Percentiles rank a stretch among this genome's conserved stretches.
phyloP scores from a whole-genome alignment of 2,797 vertebrate genomes.

The Eulemur rubriventer region DNA sequence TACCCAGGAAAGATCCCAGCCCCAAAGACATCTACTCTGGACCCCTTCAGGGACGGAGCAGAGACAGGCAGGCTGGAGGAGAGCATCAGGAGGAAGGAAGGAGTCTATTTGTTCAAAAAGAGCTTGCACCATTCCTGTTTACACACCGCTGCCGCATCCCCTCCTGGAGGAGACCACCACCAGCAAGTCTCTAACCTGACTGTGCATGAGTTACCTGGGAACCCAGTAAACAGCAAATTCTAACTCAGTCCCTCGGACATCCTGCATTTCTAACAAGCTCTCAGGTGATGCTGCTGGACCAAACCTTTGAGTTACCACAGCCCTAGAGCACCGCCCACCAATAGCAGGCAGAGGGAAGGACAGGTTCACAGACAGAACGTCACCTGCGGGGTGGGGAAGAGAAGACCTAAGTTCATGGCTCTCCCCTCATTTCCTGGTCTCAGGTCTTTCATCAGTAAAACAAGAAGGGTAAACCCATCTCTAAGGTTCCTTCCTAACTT shows the following conservation, averaged over 20 bases:
- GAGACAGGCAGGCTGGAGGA: not conserved
- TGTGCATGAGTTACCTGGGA: not conserved
- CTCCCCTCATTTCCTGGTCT: not conserved
- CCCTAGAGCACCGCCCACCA: not conserved
- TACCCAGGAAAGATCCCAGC: not conserved
- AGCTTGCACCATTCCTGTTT: too few relatives aligned
- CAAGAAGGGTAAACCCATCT: not conserved
- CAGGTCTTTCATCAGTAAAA: not conserved
- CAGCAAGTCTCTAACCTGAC: not conserved
- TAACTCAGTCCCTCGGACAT: not conserved
- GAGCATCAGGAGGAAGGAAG: not conserved
- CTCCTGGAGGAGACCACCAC: not conserved
- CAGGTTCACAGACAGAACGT: not conserved
- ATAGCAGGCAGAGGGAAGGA: not conserved
- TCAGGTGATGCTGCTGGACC: not conserved
- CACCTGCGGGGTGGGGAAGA: too few relatives aligned
- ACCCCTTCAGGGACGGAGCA: fast-evolving
- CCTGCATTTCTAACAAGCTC: not conserved
- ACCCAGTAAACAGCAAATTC: not conserved
- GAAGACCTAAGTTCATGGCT: not conserved
- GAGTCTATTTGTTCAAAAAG: not conserved
- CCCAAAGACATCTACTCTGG: not conserved
- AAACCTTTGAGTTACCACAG: not conserved
- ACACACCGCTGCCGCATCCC: not conserved
- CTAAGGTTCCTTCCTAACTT: not conserved